These are phyloP conservation scores for Nephrotoma appendiculata DNA, from an alignment of 2,888 invertebrate species.

Conservation along the genomic window DNA sequence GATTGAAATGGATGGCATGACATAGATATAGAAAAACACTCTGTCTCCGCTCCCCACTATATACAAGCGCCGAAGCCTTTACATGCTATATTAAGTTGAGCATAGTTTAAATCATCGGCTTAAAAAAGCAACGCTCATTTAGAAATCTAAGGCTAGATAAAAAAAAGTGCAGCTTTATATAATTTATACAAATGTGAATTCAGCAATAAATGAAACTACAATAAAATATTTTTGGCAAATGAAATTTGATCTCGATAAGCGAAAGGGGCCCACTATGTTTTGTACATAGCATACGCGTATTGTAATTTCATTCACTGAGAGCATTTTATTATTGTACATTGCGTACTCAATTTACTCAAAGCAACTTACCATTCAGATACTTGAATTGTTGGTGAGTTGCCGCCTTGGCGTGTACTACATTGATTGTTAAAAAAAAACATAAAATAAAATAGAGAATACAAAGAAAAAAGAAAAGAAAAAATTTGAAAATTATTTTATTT, in stretches of 20 bases:
- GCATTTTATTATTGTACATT: background rate
- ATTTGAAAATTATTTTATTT: background rate
- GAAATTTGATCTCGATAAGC: background rate
- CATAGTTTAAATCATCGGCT: background rate
- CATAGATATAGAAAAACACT: too few species aligned
- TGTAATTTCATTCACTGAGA: background rate
- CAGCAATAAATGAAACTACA: background rate
- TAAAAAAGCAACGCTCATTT: background rate
- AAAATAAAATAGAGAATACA: background rate
- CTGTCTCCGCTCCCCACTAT: too few species aligned
- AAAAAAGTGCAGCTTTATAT: background rate
- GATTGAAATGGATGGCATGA: too few species aligned
- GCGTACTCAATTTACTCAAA: background rate
- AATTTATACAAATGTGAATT: background rate
- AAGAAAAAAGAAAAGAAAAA: background rate
- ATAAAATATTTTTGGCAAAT: background rate
- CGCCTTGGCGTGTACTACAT: background rate
- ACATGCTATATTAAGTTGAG: too few species aligned
- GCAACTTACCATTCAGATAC: background rate
- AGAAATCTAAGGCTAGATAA: background rate
- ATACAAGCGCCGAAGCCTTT: too few species aligned
- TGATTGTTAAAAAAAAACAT: background rate
- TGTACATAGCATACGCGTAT: background rate
- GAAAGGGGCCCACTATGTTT: background rate
- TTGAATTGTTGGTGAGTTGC: background rate